Evolutionary conservation across 2,888 invertebrate genomes (phyloP).

Genomic region (Pheosia tremula): DNA sequence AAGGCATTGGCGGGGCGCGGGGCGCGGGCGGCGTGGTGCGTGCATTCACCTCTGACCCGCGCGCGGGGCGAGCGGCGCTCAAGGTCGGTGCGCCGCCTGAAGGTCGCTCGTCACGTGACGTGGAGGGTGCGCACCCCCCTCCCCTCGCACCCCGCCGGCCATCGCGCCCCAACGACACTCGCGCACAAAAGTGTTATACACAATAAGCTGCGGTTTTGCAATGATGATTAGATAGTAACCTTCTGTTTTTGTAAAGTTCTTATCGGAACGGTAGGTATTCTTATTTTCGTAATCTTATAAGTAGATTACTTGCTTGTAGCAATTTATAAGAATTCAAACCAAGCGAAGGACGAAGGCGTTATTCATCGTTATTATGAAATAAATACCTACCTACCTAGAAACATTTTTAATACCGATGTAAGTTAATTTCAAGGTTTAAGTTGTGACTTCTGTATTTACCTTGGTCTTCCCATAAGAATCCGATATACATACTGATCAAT

Average conservation of each 20-base stretch:
- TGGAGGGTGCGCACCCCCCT: slow-evolving; percentile 78
- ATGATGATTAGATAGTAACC: neutral
- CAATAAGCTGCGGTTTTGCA: slow-evolving; percentile 2
- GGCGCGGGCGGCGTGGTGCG: slow-evolving; percentile 60
- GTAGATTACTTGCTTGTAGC: neutral
- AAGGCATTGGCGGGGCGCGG: slow-evolving; percentile 47
- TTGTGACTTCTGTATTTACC: slow-evolving; percentile 19
- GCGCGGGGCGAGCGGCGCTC: slow-evolving; percentile 78
- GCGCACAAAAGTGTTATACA: slow-evolving; percentile 47
- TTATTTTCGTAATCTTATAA: neutral
- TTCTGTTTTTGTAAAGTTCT: neutral
- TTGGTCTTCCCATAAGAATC: slow-evolving; percentile 7
- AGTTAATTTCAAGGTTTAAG: slow-evolving; percentile 20
- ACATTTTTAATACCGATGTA: neutral
- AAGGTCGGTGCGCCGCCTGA: slow-evolving; percentile 84
- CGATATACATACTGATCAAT: neutral
- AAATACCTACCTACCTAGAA: neutral
- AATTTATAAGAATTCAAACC: neutral
- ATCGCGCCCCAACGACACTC: slow-evolving; percentile 53
- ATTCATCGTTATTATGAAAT: neutral
- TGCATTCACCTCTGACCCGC: slow-evolving; percentile 84
- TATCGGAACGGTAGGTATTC: neutral
- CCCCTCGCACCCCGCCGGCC: slow-evolving; percentile 43
- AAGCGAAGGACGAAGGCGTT: neutral
- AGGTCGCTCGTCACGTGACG: slow-evolving; percentile 81